Base-by-base conservation (phyloP, 2,888 invertebrate species). In the Rugalucina vietnamica region DNA sequence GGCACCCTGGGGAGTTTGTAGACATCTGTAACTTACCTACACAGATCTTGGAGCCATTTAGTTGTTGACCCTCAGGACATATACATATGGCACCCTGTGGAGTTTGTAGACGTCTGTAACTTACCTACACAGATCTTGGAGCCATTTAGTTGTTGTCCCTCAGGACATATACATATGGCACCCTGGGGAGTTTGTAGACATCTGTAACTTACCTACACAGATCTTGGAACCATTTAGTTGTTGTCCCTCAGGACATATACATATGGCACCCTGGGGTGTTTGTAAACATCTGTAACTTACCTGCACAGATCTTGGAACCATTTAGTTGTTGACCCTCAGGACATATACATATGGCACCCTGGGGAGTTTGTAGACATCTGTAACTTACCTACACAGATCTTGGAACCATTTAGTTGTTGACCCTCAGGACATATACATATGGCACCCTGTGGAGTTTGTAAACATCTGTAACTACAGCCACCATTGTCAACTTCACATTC, bases 401-500 rank as follows among this genome's bases (percentile, higher is more conserved):
- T 93, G 5, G 95, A 94, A 39, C 94, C 95, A 76, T 96, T 96
- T 4, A 99, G 95, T 87, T 97, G 97, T 94, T 99, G 98, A 0
- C 99, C 99, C 0, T 95, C 94, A 0, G 98, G 99, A 95, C 99
- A 99, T 0, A 97, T 96, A 93, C 99, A 99, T 69, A 98, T 95
- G 0, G 98, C 97, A 0, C 99, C 99, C 85, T 95, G 93, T 14
- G 95, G 95, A 8, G 95, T 95, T 89, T 93, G 94, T 75, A 93
- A 92, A 89, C 95, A 95, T 65, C 90, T 88, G 21, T 32, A 34
- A 78, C 91, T 90, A 87, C 95, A 95, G 27, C 95, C 95, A 18
- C 94, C 95, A 81, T 95, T 94, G 79, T 94, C 93, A 0, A 93
- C 91, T 0, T 91, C 90, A 90, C 95, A 95, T 50, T 93, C 90